These are phyloP conservation scores for Dromius quadrimaculatus DNA, from an alignment of 2,888 invertebrate species.

Conservation along the genomic window DNA sequence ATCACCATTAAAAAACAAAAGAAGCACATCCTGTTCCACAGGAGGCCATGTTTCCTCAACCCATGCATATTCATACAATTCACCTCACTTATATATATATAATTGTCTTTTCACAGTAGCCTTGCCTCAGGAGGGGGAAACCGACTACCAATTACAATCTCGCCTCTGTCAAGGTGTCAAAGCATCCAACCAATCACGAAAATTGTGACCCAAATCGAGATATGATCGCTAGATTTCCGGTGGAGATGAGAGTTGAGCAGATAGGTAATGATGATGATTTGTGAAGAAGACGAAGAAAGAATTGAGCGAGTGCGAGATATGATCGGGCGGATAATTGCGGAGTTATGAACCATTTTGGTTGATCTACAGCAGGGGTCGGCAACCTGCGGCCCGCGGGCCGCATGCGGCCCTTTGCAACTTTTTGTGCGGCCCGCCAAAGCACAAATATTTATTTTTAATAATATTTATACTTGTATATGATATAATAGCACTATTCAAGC, in stretches of 20 bases:
- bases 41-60: constrained; percentile 42
- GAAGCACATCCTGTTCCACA: constrained; percentile 44
- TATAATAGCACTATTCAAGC: too few species aligned
- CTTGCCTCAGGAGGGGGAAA: constrained; percentile 7
- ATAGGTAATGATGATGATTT: background rate
- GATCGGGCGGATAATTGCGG: constrained; percentile 36
- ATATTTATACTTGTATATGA: too few species aligned
- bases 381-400: too few species aligned
- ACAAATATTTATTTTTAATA: too few species aligned
- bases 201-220: constrained; percentile 50
- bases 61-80: constrained; percentile 40
- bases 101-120: constrained; percentile 35
- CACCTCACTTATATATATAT: constrained; percentile 11
- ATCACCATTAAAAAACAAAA: constrained; percentile 46
- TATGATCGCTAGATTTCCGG: constrained; percentile 50
- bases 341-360: constrained; percentile 46
- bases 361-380: too few species aligned
- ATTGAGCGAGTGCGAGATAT: constrained; percentile 21
- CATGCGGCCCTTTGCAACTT: too few species aligned
- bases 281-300: background rate
- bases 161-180: constrained; percentile 48
- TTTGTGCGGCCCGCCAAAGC: too few species aligned
- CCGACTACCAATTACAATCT: constrained; percentile 45
- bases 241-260: constrained; percentile 30
- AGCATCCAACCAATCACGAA: constrained; percentile 43